These are phyloP conservation scores for Sinohyriopsis cumingii DNA, from an alignment of 2,888 invertebrate species.

Conservation along the genomic window DNA sequence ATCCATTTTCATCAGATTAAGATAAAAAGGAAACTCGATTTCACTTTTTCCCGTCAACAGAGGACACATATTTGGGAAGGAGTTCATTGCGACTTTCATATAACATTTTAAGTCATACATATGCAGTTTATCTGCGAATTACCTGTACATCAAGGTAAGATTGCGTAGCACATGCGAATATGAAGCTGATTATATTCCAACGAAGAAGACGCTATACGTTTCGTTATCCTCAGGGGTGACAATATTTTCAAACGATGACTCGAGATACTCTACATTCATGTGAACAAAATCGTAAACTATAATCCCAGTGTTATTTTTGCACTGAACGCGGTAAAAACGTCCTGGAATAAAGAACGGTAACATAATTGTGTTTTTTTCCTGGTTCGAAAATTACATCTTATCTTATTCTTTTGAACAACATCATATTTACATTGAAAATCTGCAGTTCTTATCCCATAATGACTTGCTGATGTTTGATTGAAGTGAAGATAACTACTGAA, in stretches of 20 bases:
- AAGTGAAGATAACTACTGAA: constrained; percentile 7
- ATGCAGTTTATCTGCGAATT: constrained; percentile 23
- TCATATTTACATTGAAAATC: constrained; percentile 7
- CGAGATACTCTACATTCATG: constrained; percentile 2
- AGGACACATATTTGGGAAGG: constrained; percentile 38
- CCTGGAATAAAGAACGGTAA: background rate
- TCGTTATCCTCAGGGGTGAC: constrained; percentile 15
- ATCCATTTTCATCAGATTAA: constrained; percentile 20
- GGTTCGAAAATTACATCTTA: constrained; percentile 8
- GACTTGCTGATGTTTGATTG: constrained; percentile 3
- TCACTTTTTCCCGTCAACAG: constrained; percentile 30
- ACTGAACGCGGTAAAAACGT: constrained; percentile 11
- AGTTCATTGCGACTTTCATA: constrained; percentile 37
- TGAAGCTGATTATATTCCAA: constrained; percentile 30
- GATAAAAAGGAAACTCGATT: constrained; percentile 3
- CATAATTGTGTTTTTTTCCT: constrained; percentile 3
- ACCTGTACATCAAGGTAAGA: constrained; percentile 31
- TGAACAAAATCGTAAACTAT: constrained; percentile 14
- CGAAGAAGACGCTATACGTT: constrained; percentile 17
- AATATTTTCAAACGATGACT: background rate
- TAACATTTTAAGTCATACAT: constrained; percentile 37
- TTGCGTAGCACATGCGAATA: constrained; percentile 28
- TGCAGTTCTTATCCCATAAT: background rate
- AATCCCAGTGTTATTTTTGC: background rate
- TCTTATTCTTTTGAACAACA: background rate